A percentile compares a stretch with the other conserved stretches of the same genome.
phyloP scores from a whole-genome alignment of 2,797 vertebrate species.

The Pipistrellus pipistrellus region DNA sequence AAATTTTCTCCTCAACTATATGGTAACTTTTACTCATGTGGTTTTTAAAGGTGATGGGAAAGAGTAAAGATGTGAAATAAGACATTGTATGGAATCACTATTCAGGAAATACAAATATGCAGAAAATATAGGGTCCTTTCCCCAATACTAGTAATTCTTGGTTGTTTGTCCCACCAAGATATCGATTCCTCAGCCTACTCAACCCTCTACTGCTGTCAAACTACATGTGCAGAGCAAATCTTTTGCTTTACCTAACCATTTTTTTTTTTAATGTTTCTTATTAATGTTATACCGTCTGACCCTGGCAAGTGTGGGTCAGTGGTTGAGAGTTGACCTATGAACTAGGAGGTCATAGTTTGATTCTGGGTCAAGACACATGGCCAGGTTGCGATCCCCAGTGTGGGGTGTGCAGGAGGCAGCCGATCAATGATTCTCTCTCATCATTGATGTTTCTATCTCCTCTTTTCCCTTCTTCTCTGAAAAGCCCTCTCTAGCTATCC shows the following conservation, averaged over 20 bases:
- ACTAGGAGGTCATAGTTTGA: too few species aligned
- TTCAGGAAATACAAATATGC: background rate
- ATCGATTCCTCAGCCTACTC: background rate
- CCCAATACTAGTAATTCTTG: background rate
- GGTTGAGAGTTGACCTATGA: too few species aligned
- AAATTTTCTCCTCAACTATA: constrained; percentile 48
- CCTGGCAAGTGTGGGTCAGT: too few species aligned
- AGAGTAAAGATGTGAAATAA: constrained; percentile 35
- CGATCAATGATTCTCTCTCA: too few species aligned
- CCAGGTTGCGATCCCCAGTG: too few species aligned
- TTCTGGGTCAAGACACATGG: too few species aligned
- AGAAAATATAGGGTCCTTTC: background rate
- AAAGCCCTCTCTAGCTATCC: background rate
- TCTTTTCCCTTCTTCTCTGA: background rate
- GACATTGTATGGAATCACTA: background rate
- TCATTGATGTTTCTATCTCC: too few species aligned
- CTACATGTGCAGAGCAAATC: background rate
- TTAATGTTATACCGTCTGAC: background rate
- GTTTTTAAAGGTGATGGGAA: constrained; percentile 57
- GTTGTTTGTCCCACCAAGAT: background rate
- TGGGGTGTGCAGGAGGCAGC: too few species aligned
- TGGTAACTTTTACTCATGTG: constrained; percentile 17
- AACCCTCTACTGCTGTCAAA: background rate
- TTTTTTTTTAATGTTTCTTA: background rate
- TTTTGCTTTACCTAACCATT: background rate